Evolutionary conservation across 2,797 vertebrate species (phyloP).

Genomic region (Zalophus californianus): DNA sequence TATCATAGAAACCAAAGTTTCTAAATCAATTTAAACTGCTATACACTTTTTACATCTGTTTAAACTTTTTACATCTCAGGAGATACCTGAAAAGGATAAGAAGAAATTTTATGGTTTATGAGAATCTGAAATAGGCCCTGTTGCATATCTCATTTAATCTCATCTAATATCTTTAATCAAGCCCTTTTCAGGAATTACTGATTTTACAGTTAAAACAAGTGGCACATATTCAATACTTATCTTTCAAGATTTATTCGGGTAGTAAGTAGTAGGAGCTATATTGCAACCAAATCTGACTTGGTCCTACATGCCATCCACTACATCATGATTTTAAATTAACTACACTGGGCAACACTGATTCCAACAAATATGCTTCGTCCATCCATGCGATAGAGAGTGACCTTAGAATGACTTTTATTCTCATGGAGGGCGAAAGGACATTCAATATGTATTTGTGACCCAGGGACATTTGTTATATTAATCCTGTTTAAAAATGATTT

Average conservation of each 20-base stretch:
- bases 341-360: neutral
- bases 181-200: neutral
- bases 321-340: neutral
- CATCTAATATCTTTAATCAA: neutral
- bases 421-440: neutral
- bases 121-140: neutral
- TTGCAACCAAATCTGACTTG: neutral
- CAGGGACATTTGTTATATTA: neutral
- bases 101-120: neutral
- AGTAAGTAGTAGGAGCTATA: neutral
- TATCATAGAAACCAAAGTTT: neutral
- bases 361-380: neutral
- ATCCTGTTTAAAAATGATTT: neutral
- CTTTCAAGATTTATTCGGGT: neutral
- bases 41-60: no score
- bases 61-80: neutral
- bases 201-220: neutral
- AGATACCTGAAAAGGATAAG: neutral
- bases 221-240: neutral
- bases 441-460: neutral
- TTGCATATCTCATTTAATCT: neutral
- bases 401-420: neutral
- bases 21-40: neutral
- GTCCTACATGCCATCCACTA: neutral
- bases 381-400: neutral